Base-by-base conservation (phyloP, 2,888 invertebrate genomes). In the Meiosimyza decipiens region DNA sequence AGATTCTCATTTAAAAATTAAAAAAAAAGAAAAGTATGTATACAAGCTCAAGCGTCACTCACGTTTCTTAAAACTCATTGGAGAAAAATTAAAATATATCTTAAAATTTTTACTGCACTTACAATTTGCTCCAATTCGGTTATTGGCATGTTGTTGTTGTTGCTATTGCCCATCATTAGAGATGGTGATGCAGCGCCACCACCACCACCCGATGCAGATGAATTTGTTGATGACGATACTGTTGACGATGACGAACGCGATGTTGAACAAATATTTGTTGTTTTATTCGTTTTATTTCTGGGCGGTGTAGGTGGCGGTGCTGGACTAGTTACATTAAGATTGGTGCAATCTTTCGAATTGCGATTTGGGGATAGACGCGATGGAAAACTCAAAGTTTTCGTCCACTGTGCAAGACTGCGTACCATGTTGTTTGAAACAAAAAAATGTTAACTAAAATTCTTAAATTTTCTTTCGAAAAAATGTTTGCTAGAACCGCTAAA, bases 341-440 rank as follows among this genome's bases (percentile, higher is more conserved):
- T 90, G 40, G 82, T 90, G 84, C 88, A 88, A 85, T 94, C 93
- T 88, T 94, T 94, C 55, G 92, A 91, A 71, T 91, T 91, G 83
- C 94, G 92, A 86, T 94, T 94, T 16, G 95, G 94, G 74, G 94
- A 94, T 84, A 95, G 90, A 87, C 95, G 90, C 82, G 95, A 92
- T 75, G 95, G 95, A 87, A 95, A 95, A 90, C 95, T 95, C 85
- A 95, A 90, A 80, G 95, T 95, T 90, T 95, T 95, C 88, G 95
- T 95, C 95, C 95, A 95, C 90, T 95, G 94, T 75, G 94, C 92
- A 84, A 95, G 89, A 89, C 94, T 95, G 81, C 95, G 93, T 88
- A 95, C 95, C 95, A 95, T 95, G 80, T 82, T 84, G 70, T 16
- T 18, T 40, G 22, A 57, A n/a, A 18, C 15, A 12, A 18, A 54